Conservation (phyloP, 2,113 vertebrate species). For the Choloepus hoffmanni region DNA sequence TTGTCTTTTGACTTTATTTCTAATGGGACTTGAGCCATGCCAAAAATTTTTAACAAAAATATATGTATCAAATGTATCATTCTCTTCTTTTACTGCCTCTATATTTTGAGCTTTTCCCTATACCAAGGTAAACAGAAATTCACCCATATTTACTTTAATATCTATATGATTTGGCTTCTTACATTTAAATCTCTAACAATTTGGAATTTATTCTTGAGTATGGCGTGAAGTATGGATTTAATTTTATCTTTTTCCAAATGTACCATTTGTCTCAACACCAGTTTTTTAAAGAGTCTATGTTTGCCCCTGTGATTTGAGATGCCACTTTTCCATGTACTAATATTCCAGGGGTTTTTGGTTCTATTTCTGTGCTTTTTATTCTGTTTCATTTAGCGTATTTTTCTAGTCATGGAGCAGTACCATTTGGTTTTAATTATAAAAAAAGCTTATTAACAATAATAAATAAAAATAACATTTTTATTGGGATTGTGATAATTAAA, state of each 20-base stretch:
- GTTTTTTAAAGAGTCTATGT: conserved; percentile 14
- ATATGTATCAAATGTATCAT: neutral
- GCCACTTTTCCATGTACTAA: neutral
- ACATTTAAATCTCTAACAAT: neutral
- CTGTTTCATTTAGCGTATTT: neutral
- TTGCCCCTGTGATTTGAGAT: neutral
- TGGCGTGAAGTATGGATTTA: neutral
- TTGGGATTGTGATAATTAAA: neutral
- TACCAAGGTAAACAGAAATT: neutral
- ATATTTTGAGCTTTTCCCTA: neutral
- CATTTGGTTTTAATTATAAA: neutral
- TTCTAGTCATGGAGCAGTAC: neutral
- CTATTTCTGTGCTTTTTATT: neutral
- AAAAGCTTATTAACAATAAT: neutral
- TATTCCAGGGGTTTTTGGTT: neutral
- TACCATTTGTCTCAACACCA: neutral
- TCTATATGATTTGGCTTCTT: neutral
- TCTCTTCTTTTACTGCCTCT: conserved; percentile 3
- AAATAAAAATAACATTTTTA: neutral
- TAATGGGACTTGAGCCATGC: neutral
- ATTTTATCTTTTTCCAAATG: conserved; percentile 28
- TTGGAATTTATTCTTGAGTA: conserved; percentile 30
- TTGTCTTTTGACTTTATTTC: neutral
- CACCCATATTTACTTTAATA: neutral
- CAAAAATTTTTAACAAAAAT: neutral